These are phyloP conservation scores for Heliconius hewitsoni DNA, from an alignment of 1,140 invertebrate genomes.

Conservation along the genomic window DNA sequence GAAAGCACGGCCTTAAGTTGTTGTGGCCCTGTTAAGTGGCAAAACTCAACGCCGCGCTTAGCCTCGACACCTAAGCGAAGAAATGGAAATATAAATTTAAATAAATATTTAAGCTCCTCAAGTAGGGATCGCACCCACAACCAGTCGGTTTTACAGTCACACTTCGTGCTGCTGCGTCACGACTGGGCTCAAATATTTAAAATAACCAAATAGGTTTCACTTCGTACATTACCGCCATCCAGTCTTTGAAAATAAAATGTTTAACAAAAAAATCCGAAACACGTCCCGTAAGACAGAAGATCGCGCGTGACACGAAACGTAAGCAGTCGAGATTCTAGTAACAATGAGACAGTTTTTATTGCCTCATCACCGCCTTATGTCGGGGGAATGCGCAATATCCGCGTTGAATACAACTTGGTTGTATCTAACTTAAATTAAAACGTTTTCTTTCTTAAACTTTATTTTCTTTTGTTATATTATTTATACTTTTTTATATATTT, in stretches of 20 bases:
- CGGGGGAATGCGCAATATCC: constrained; percentile 24
- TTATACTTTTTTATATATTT: too few species aligned
- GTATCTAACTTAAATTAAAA: constrained; percentile 4
- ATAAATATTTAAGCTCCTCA: too few species aligned
- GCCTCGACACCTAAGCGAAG: too few species aligned
- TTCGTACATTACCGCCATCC: not conserved
- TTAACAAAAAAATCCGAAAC: constrained; percentile 25
- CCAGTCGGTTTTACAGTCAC: too few species aligned
- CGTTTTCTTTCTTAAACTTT: not conserved
- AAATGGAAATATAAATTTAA: too few species aligned
- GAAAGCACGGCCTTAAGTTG: too few species aligned
- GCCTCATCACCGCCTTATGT: constrained; percentile 39
- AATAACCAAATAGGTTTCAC: not conserved
- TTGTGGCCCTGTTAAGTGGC: too few species aligned
- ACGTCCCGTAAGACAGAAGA: constrained; percentile 26
- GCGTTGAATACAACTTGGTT: constrained; percentile 4
- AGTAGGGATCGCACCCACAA: too few species aligned
- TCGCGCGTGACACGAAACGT: constrained; percentile 31
- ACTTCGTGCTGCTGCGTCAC: too few species aligned
- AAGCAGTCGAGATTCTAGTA: constrained; percentile 35
- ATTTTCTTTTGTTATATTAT: too few species aligned
- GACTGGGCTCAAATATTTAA: too few species aligned
- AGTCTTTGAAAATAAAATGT: constrained; percentile 21
- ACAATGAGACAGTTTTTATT: constrained; percentile 41
- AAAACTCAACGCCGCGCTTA: too few species aligned